Percentiles rank a stretch among this genome's conserved stretches.
These are phyloP conservation scores for Trichogramma pretiosum DNA, from an alignment of 1,140 invertebrate genomes.

Conservation along the genomic window DNA sequence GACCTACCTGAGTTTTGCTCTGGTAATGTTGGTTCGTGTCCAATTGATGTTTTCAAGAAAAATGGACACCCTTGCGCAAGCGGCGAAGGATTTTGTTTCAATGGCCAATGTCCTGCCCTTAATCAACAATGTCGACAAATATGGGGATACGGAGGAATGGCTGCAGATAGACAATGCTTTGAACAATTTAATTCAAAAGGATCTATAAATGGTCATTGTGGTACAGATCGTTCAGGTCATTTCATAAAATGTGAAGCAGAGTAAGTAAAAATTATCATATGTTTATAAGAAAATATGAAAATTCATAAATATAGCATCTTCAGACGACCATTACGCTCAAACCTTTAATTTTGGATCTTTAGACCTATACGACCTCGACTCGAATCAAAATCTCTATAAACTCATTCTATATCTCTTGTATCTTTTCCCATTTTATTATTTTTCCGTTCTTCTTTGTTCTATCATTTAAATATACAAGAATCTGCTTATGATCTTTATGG, in stretches of 20 bases:
- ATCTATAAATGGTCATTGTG: slow-evolving; percentile 87
- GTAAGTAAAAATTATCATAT: slow-evolving; percentile 51
- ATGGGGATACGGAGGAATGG: slow-evolving; percentile 76
- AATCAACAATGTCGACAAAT: slow-evolving; percentile 79
- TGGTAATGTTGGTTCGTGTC: slow-evolving; percentile 79
- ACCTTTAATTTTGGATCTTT: no score
- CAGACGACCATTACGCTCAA: no score
- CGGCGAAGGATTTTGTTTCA: slow-evolving; percentile 74
- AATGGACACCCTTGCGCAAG: slow-evolving; percentile 76
- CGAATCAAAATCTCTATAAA: no score
- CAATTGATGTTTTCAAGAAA: slow-evolving; percentile 78
- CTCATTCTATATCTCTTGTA: no score
- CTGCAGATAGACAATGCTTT: slow-evolving; percentile 78
- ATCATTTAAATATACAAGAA: no score
- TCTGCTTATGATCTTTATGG: no score
- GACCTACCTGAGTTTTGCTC: slow-evolving; percentile 89
- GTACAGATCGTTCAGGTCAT: slow-evolving; percentile 66
- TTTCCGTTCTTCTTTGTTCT: no score
- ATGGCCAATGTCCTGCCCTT: slow-evolving; percentile 82
- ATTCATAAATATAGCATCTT: background rate
- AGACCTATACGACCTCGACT: no score
- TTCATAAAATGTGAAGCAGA: slow-evolving; percentile 79
- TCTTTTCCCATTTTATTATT: no score
- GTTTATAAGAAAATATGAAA: background rate
- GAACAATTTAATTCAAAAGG: slow-evolving; percentile 91